Base-by-base conservation (phyloP, 2,113 vertebrate genomes). In the Apeltes quadracus region DNA sequence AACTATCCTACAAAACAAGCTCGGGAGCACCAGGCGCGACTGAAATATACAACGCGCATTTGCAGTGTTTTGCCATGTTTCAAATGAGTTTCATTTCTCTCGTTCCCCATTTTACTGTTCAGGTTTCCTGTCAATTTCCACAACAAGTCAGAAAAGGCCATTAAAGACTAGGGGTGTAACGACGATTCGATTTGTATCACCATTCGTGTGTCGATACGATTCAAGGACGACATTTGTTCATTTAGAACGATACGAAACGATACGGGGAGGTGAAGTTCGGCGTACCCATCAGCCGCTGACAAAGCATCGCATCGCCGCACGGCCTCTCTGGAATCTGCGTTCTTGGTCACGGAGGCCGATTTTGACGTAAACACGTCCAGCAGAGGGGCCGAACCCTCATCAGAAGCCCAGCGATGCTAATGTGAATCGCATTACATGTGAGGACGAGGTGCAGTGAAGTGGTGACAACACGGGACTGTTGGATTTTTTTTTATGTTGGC, bases 351-450 rank as follows among this genome's bases (percentile, higher is more conserved):
- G 61, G 73, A 72, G 38, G n/a, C 54, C 51, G 57, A 39, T 39
- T 76, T 56, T 55, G 62, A 78, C 61, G 74, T 56, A 75, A 80
- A 79, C 34, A 53, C 63, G 39, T 69, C n/a, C n/a, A n/a, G n/a
- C n/a, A n/a, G n/a, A n/a, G n/a, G n/a, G 75, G 72, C 78, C 53
- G 66, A 75, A 41, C 79, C 71, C 74, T 78, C 79, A 81, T 89
- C 81, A 88, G 68, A 1, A 44, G 57, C 43, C 2, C 61, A 48
- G 84, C 84, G 84, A 90, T 83, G 85, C 84, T 88, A 89, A 87
- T 82, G 68, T 75, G 78, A 84, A 87, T 89, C 82, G 78, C 76
- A 87, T 86, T 86, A 73, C 87, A 87, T 69, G 75, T 79, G 85
- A 72, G 73, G 57, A 80, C 41, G 80, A 73, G 71, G 39, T 14